Conservation (phyloP, 1,140 invertebrate genomes). For the Drosophila serrata region DNA sequence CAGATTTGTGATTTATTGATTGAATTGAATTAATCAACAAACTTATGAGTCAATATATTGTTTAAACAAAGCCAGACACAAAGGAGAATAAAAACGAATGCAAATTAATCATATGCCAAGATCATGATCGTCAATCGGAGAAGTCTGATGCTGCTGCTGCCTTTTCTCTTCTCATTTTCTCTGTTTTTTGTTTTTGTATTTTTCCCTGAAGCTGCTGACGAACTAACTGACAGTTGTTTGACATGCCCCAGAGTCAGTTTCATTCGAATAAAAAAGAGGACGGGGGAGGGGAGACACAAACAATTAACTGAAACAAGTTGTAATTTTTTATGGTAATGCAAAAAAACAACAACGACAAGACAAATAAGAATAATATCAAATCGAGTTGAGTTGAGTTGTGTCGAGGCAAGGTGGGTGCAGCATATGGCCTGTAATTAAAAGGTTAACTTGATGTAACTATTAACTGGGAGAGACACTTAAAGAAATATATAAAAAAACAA, state of each 20-base stretch:
- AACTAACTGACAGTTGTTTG: constrained; percentile 82
- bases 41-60: constrained; percentile 79
- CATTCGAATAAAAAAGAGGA: constrained; percentile 16
- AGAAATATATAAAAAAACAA: background rate
- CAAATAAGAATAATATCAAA: constrained; percentile 31
- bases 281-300: constrained; percentile 45
- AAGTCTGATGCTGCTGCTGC: constrained; percentile 35
- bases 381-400: constrained; percentile 2
- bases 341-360: constrained; percentile 43
- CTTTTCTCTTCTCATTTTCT: constrained; percentile 6
- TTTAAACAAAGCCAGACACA: constrained; percentile 65
- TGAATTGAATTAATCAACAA: constrained; percentile 82
- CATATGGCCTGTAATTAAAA: constrained; percentile 80
- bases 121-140: constrained; percentile 52
- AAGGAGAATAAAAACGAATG: constrained; percentile 60
- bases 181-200: background rate
- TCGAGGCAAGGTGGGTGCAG: constrained; percentile 72
- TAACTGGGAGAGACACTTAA: constrained; percentile 29
- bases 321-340: constrained; percentile 75
- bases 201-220: constrained; percentile 22
- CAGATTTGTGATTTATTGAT: constrained; percentile 75
- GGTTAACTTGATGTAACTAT: constrained; percentile 80
- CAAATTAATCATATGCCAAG: constrained; percentile 76
- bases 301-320: constrained; percentile 78
- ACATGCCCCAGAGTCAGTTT: constrained; percentile 76